phyloP scores from a whole-genome alignment of 2,888 invertebrate genomes.

The Chelonus formosanus region DNA sequence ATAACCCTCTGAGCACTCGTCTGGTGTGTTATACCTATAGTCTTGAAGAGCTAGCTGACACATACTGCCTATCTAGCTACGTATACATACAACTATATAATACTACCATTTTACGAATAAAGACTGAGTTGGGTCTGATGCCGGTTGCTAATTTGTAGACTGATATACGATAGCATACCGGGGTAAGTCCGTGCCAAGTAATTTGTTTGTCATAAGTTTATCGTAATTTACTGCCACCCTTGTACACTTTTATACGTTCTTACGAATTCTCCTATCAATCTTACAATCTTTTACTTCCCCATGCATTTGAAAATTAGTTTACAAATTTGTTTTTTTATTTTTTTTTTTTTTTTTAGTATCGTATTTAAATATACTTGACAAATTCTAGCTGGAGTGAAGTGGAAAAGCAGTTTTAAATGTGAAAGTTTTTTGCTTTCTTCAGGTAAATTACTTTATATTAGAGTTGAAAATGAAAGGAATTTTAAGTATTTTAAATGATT shows the following conservation, averaged over 20 bases:
- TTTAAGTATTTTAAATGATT: no score
- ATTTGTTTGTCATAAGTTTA: constrained; percentile 61
- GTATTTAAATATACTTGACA: no score
- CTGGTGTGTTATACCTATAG: constrained; percentile 16
- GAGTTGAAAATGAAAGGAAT: no score
- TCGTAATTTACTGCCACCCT: constrained; percentile 51
- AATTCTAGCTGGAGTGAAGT: no score
- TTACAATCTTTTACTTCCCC: neutral
- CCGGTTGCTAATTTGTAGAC: constrained; percentile 57
- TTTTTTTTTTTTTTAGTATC: no score
- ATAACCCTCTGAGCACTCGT: constrained; percentile 19
- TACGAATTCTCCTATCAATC: constrained; percentile 6
- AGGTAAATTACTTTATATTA: no score
- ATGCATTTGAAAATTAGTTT: neutral
- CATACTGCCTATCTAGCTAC: constrained; percentile 11
- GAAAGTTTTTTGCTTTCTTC: no score
- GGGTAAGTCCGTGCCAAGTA: constrained; percentile 47
- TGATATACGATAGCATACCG: constrained; percentile 57
- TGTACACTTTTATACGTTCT: neutral
- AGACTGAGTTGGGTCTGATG: constrained; percentile 43
- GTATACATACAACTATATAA: constrained; percentile 15
- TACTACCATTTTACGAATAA: constrained; percentile 19
- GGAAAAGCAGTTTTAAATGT: no score
- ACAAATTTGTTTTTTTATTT: neutral
- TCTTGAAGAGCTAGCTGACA: constrained; percentile 29